Base-by-base conservation (phyloP, 2,797 vertebrate genomes). In the Streptopelia turtur region DNA sequence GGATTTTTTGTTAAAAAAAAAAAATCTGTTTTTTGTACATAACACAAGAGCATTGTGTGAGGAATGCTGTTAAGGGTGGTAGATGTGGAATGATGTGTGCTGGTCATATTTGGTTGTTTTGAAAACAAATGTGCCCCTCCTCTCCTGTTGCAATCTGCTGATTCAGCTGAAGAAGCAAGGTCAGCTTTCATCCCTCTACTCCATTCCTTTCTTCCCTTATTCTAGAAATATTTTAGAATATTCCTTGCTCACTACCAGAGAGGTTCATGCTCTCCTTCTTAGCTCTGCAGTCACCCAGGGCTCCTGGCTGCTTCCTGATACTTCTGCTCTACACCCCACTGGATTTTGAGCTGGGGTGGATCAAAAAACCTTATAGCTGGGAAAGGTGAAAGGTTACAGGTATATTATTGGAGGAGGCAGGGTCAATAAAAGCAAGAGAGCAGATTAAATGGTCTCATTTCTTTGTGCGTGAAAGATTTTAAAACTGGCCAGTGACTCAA, bases 31-130 rank as follows among this genome's bases (percentile, higher is more conserved):
- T 60, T 90, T 43, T 43, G 15, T 45, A 9, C 6, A 1, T 90
- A 61, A 93, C 75, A 92, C 59, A 89, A 87, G 68, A 83, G 25
- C 61, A 39, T 69, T 94, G 86, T 96, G 39, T 74, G n/a, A 52
- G 74, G 52, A 53, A n/a, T 50, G 16, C 43, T 78, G 3, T 61
- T 82, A 63, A 72, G 39, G 52, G 24, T 28, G 37, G 55, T 71
- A 16, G 31, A 66, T 74, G 24, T 22, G 41, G 70, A 91, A 86
- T 57, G 69, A 86, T 86, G 39, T 16, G 6, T 75, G 24, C 41
- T 92, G 71, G 35, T 37, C 83, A n/a, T 30, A 7, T 81, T 79
- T 92, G 43, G 64, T 41, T 89, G 53, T 43, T 94, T 71, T 72
- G 68, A 80, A 90, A 87, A 45, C 28, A 88, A 92, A 41, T 30